phyloP scores from a whole-genome alignment of 2,797 vertebrate species.

The Tokudaia muenninki region DNA sequence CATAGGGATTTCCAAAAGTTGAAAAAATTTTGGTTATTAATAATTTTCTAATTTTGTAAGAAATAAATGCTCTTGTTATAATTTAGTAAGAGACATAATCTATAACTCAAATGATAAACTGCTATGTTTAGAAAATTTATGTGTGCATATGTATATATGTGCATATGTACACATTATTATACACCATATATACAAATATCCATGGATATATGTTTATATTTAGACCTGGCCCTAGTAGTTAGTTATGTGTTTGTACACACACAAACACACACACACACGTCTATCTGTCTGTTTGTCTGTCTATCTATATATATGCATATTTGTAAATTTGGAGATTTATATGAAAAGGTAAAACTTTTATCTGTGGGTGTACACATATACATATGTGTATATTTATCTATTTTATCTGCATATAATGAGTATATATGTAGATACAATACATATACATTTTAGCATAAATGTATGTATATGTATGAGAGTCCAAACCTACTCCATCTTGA shows the following conservation, averaged over 20 bases:
- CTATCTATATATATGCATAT: background rate
- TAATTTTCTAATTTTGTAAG: background rate
- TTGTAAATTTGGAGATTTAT: background rate
- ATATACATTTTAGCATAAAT: background rate
- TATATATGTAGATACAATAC: background rate
- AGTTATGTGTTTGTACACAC: background rate
- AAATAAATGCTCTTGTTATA: background rate
- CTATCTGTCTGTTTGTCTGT: too few relatives aligned
- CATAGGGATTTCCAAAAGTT: background rate
- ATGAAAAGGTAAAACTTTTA: background rate
- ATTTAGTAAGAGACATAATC: background rate
- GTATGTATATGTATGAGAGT: background rate
- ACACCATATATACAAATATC: background rate
- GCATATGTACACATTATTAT: background rate
- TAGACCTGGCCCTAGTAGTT: background rate
- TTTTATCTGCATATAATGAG: background rate
- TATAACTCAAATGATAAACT: background rate
- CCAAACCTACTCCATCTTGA: background rate
- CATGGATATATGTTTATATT: background rate
- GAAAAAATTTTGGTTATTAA: background rate
- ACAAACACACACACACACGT: too few relatives aligned
- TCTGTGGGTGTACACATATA: background rate
- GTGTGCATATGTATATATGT: too few relatives aligned
- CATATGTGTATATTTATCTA: background rate
- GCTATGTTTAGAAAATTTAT: background rate